These are phyloP conservation scores for Phallusia fumigata DNA, from an alignment of 23 tunicate species.

Conservation along the genomic window DNA sequence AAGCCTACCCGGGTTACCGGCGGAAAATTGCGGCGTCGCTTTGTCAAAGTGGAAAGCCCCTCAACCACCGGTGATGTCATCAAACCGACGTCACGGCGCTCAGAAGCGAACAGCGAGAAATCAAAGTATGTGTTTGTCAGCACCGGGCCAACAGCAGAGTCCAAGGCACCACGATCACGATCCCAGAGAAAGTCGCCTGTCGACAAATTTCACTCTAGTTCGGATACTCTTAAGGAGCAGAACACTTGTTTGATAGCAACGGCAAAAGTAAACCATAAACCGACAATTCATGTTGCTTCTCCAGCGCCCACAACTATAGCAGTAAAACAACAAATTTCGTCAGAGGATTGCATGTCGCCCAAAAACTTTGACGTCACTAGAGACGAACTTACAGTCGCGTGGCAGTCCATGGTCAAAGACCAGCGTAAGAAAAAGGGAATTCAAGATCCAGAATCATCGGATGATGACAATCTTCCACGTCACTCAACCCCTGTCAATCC, in stretches of 20 bases:
- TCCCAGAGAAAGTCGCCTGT: background rate
- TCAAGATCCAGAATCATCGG: background rate
- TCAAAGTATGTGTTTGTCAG: slow-evolving; percentile 36
- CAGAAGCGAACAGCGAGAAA: background rate
- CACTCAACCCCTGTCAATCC: slow-evolving; percentile 20
- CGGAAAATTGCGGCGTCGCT: background rate
- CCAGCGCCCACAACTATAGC: background rate
- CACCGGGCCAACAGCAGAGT: slow-evolving; percentile 51
- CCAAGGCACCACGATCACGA: slow-evolving; percentile 5
- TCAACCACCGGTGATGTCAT: background rate
- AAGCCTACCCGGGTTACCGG: slow-evolving; percentile 31
- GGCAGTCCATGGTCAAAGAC: slow-evolving; percentile 49
- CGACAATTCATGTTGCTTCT: background rate
- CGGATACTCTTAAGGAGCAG: background rate
- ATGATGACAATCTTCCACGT: slow-evolving; percentile 16
- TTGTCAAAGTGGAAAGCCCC: background rate
- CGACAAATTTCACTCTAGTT: background rate
- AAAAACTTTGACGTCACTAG: slow-evolving; percentile 48
- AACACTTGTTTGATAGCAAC: background rate
- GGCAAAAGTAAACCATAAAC: background rate
- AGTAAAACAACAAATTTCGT: background rate
- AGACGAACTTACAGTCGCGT: slow-evolving; percentile 59
- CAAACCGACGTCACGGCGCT: background rate
- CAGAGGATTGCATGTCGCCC: background rate
- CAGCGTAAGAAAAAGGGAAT: background rate